These are phyloP conservation scores for Cossypha dichroa DNA, from an alignment of 2,797 vertebrate species.

Conservation along the genomic window DNA sequence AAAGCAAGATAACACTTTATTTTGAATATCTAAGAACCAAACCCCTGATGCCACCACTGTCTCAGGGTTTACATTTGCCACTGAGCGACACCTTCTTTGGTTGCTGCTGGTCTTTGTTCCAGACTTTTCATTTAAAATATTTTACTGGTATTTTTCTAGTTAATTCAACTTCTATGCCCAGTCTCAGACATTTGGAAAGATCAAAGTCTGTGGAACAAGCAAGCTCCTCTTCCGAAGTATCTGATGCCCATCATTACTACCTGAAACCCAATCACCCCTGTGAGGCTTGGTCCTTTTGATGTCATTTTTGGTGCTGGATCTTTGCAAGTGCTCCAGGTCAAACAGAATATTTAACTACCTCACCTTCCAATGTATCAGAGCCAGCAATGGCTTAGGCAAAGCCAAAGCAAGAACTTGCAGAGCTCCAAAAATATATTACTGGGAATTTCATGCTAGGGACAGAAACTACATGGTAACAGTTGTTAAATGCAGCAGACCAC, in stretches of 20 bases:
- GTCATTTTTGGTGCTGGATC: neutral
- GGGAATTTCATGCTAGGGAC: neutral
- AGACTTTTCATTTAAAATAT: neutral
- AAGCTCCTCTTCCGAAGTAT: neutral
- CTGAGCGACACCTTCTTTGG: neutral
- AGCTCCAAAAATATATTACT: neutral
- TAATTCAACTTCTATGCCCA: neutral
- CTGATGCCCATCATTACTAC: neutral
- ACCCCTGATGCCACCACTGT: neutral
- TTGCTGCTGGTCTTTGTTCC: rapidly evolving
- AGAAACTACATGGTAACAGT: neutral
- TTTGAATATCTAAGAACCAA: neutral
- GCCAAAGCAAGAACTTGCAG: neutral
- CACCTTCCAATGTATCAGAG: neutral
- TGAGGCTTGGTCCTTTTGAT: neutral
- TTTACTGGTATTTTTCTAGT: neutral
- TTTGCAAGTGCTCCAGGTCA: neutral
- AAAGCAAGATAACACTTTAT: neutral
- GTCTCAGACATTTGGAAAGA: neutral
- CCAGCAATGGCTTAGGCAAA: neutral
- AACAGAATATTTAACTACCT: neutral
- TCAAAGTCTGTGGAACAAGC: neutral
- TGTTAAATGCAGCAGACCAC: neutral
- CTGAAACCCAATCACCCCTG: neutral
- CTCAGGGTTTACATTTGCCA: neutral